Evolutionary conservation across 1,140 invertebrate genomes (phyloP).

Genomic region (Drosophila suzukii): DNA sequence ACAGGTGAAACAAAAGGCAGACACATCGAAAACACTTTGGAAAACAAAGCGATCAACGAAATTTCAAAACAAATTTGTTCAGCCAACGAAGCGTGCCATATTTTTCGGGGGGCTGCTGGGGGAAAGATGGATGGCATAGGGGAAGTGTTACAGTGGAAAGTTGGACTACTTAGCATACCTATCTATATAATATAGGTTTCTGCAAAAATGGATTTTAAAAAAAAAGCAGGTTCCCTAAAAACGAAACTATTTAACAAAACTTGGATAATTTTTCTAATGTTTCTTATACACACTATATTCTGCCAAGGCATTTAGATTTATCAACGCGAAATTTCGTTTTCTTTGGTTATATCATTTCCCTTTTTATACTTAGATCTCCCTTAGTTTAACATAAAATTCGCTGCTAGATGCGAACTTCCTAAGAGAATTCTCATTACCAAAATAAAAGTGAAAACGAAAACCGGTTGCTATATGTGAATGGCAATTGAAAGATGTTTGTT

Average conservation of each 20-base stretch:
- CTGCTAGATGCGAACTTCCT: neutral
- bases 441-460: slow-evolving; percentile 12
- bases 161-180: neutral
- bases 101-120: neutral
- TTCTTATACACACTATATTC: too few relatives aligned
- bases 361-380: neutral
- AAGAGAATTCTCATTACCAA: neutral
- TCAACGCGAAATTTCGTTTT: neutral
- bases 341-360: neutral
- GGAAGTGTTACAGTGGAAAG: slow-evolving; percentile 22
- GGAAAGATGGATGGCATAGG: neutral
- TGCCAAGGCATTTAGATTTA: neutral
- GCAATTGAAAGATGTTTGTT: slow-evolving; percentile 7
- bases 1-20: slow-evolving; percentile 45
- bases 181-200: too few relatives aligned
- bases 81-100: slow-evolving; percentile 47
- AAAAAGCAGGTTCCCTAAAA: too few relatives aligned
- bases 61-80: slow-evolving; percentile 58
- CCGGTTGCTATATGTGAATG: neutral
- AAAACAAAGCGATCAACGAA: slow-evolving; percentile 55
- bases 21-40: slow-evolving; percentile 32
- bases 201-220: too few relatives aligned
- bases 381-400: neutral
- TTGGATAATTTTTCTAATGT: too few relatives aligned
- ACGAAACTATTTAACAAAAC: too few relatives aligned